Evolutionary conservation across 2,797 vertebrate species (phyloP).

Genomic region (Myotis vivesi): DNA sequence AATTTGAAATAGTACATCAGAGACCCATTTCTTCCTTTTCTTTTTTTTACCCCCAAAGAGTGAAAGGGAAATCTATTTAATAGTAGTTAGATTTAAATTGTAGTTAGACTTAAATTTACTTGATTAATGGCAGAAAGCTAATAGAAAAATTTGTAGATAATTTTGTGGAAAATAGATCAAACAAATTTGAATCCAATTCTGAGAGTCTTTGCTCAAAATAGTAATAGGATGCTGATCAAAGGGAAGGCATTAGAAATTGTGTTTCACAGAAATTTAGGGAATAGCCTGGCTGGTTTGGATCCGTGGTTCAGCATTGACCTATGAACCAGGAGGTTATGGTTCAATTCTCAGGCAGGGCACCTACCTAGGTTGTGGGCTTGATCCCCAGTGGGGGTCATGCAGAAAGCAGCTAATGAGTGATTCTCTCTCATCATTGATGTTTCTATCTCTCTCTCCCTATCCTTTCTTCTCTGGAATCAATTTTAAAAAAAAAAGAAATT

Average conservation of each 20-base stretch:
- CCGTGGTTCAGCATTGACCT: too few species aligned
- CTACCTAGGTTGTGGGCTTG: too few species aligned
- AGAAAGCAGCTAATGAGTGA: too few species aligned
- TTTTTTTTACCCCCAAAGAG: not conserved
- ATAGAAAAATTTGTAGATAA: not conserved
- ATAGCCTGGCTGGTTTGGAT: too few species aligned
- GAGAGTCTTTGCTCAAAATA: constrained; percentile 2
- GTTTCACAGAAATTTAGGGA: not conserved
- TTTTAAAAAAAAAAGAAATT: not conserved
- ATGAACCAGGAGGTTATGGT: too few species aligned
- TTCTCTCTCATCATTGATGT: too few species aligned
- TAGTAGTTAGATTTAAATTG: constrained; percentile 27
- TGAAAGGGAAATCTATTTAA: not conserved
- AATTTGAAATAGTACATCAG: constrained; percentile 22
- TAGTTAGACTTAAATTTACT: constrained; percentile 27
- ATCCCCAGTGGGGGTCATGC: too few species aligned
- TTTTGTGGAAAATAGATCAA: constrained; percentile 39
- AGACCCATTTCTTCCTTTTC: not conserved
- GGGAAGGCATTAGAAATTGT: not conserved
- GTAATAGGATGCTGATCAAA: not conserved
- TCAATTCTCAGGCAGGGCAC: too few species aligned
- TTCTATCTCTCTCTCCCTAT: too few species aligned
- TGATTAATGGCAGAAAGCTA: not conserved
- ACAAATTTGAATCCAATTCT: not conserved
- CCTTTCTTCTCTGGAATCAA: too few species aligned